Conservation (phyloP, 2,888 invertebrate genomes). For the Xestia xanthographa region DNA sequence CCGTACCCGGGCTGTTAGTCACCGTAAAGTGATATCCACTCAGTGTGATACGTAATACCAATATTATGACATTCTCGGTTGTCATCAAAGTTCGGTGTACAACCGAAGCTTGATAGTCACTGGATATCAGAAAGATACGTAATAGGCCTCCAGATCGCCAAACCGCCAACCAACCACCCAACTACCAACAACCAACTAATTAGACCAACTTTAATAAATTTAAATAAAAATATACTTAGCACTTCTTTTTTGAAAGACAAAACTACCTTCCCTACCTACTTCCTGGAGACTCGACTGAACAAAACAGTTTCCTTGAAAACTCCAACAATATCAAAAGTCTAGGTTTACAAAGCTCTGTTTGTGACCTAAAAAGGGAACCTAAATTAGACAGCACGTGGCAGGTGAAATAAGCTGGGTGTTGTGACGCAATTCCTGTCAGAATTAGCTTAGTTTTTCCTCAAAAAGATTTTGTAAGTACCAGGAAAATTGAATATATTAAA, state of each 20-base stretch:
- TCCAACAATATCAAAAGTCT: not conserved
- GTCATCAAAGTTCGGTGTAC: no score
- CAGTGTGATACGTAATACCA: no score
- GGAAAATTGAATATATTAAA: not conserved
- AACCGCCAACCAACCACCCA: no score
- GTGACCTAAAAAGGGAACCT: slow-evolving; percentile 4
- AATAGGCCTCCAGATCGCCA: no score
- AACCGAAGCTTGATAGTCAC: no score
- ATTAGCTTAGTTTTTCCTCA: not conserved
- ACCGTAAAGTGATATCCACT: no score
- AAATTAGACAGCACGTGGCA: slow-evolving; percentile 16
- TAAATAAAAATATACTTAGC: not conserved
- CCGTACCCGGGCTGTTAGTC: no score
- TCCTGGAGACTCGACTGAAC: no score
- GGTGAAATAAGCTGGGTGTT: not conserved
- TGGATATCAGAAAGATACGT: no score
- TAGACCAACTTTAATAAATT: not conserved
- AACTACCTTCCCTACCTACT: no score
- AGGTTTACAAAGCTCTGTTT: not conserved
- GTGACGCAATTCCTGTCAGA: slow-evolving; percentile 1
- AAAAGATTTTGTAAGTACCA: not conserved
- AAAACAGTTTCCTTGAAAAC: not conserved
- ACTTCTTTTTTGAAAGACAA: not conserved
- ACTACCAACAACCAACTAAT: no score
- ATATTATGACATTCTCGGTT: no score